These are phyloP conservation scores for Microchrysa polita DNA, from an alignment of 2,888 invertebrate species.

Conservation along the genomic window DNA sequence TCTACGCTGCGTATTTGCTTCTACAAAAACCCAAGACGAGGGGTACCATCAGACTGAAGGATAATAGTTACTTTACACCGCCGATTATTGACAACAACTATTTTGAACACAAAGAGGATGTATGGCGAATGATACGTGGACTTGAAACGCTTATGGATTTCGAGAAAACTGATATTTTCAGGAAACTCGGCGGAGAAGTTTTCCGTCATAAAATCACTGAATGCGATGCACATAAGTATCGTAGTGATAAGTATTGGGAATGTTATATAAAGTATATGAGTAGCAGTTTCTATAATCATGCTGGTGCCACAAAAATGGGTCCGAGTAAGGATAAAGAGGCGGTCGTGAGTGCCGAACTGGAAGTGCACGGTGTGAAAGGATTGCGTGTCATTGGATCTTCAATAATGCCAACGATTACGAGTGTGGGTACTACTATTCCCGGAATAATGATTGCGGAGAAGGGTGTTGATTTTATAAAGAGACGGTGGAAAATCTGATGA, in stretches of 20 bases:
- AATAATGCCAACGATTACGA: constrained; percentile 72
- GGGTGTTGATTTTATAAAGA: constrained; percentile 71
- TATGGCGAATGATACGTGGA: constrained; percentile 64
- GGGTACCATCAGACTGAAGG: constrained; percentile 68
- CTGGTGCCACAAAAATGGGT: constrained; percentile 73
- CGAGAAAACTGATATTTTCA: constrained; percentile 63
- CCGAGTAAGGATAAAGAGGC: constrained; percentile 63
- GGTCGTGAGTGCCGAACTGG: constrained; percentile 69
- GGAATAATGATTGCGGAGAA: constrained; percentile 74
- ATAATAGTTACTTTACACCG: constrained; percentile 68
- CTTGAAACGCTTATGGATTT: constrained; percentile 62
- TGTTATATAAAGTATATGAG: constrained; percentile 82
- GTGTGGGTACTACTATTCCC: constrained; percentile 72
- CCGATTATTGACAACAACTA: constrained; percentile 74
- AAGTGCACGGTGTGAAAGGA: constrained; percentile 66
- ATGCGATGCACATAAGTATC: constrained; percentile 55
- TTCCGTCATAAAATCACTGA: constrained; percentile 62
- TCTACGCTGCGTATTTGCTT: constrained; percentile 62
- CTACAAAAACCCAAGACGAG: constrained; percentile 67
- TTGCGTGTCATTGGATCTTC: constrained; percentile 74
- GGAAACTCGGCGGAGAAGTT: constrained; percentile 58
- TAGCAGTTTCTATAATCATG: constrained; percentile 81
- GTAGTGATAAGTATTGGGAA: constrained; percentile 78
- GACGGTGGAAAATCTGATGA: constrained; percentile 55
- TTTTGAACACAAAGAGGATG: constrained; percentile 68